Evolutionary conservation across 2,888 invertebrate genomes (phyloP).

Genomic region (Drosophila mercatorum): DNA sequence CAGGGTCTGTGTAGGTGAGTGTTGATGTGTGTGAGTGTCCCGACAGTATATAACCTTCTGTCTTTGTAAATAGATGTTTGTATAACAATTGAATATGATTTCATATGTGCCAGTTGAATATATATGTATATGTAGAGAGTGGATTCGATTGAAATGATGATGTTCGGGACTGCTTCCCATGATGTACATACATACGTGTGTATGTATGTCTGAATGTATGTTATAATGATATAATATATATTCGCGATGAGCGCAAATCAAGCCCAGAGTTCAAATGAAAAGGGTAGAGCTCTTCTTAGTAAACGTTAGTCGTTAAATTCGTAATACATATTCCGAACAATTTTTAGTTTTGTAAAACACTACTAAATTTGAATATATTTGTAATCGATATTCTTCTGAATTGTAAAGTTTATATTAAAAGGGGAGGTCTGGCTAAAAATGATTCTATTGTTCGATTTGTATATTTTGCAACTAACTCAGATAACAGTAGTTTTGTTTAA

Average conservation of each 20-base stretch:
- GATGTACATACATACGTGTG: conserved; percentile 12
- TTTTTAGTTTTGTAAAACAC: conserved; percentile 31
- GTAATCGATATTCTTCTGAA: conserved; percentile 11
- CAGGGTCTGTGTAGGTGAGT: conserved; percentile 12
- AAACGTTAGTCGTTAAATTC: conserved; percentile 44
- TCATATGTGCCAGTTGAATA: conserved; percentile 64
- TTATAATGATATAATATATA: conserved; percentile 17
- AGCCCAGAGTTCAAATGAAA: conserved; percentile 13
- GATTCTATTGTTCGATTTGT: conserved; percentile 29
- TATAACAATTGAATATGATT: conserved; percentile 45
- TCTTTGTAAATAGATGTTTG: conserved; percentile 56
- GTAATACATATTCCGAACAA: conserved; percentile 36
- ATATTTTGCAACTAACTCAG: conserved; percentile 33
- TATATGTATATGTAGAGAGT: conserved; percentile 5
- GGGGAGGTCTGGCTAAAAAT: conserved; percentile 26
- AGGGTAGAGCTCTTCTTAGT: conserved; percentile 1
- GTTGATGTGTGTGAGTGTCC: conserved; percentile 9
- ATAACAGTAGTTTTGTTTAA: conserved; percentile 22
- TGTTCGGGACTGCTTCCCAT: conserved; percentile 35
- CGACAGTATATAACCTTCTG: conserved; percentile 34
- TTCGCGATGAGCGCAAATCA: conserved; percentile 15
- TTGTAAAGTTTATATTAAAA: conserved; percentile 23
- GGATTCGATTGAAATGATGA: conserved; percentile 58
- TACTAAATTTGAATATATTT: conserved; percentile 48
- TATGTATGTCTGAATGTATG: conserved; percentile 25